These are phyloP conservation scores for Achroia grisella DNA, from an alignment of 1,140 invertebrate species.

Conservation along the genomic window DNA sequence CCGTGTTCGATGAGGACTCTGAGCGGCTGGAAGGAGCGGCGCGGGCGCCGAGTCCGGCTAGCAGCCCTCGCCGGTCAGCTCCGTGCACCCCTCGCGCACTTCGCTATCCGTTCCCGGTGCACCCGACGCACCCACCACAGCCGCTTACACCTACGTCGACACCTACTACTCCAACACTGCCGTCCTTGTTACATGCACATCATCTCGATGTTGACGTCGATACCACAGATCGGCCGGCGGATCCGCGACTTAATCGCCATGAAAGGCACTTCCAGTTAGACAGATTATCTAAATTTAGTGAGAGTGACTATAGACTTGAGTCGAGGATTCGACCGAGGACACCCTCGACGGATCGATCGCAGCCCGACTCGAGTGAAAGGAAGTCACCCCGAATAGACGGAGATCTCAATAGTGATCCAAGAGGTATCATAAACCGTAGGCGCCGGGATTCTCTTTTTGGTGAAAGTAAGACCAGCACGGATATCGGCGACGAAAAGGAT, in stretches of 20 bases:
- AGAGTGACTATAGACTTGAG: constrained; percentile 34
- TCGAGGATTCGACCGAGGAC: constrained; percentile 34
- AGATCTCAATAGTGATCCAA: constrained; percentile 8
- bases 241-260: constrained; percentile 28
- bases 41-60: constrained; percentile 59
- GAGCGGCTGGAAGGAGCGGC: constrained; percentile 91
- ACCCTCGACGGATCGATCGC: constrained; percentile 38
- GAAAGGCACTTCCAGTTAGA: constrained; percentile 23
- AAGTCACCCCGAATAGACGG: constrained; percentile 3
- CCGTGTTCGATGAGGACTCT: constrained; percentile 96
- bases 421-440: constrained; percentile 13
- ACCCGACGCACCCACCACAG: constrained; percentile 74
- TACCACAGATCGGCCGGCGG: constrained; percentile 55
- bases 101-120: constrained; percentile 86
- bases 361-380: constrained; percentile 18
- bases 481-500: constrained; percentile 4
- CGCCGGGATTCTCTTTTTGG: constrained; percentile 18
- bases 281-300: constrained; percentile 27
- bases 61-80: constrained; percentile 35
- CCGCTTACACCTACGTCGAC: constrained; percentile 64
- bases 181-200: constrained; percentile 2
- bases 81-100: constrained; percentile 74
- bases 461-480: background rate
- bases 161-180: background rate
- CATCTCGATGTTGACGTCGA: constrained; percentile 80